Base-by-base conservation (phyloP, 1,140 invertebrate genomes). In the Apis florea region DNA sequence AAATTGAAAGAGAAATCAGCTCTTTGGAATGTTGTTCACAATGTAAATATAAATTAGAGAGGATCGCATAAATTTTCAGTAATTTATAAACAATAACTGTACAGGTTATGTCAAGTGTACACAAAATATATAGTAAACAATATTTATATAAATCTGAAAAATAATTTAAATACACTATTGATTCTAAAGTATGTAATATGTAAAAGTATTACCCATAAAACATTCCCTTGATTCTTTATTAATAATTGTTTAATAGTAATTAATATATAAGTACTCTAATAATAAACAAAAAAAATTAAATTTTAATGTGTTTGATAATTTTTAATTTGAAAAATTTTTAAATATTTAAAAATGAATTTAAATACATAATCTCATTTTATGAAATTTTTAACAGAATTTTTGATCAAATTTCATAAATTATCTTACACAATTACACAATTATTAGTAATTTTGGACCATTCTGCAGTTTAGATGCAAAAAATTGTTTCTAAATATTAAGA, bases 131-230 rank as follows among this genome's bases (percentile, higher is more conserved):
- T 75, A 49, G 21, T 71, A 49, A n/a, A 24, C 70, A 72, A 1
- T 51, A 69, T 75, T 56, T 51, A 56, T 79, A 53, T 64, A 40
- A 5, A 79, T 79, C 15, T 72, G 53, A 49, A 75, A 80, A 81
- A 81, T 81, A 76, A 81, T 47, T 81, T 84, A 79, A 79, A 64
- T 31, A 68, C 15, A 17, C 19, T 53, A 13, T 15, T 69, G 56
- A 47, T 64, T 63, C 74, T 82, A 85, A 82, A 74, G 81, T 53
- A 83, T 71, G 66, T 31, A 85, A 85, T 86, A 86, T 76, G 63
- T 86, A 86, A 86, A 86, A 86, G 77, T 67, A 86, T 86, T 83
- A 86, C 86, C 85, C 85, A 72, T 70, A 80, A 86, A 78, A 82
- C 58, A 5, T 64, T 73, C 31, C 26, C 63, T 72, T 59, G 70